Conservation (phyloP, 2,797 vertebrate genomes). For the Thalassophryne amazonica region DNA sequence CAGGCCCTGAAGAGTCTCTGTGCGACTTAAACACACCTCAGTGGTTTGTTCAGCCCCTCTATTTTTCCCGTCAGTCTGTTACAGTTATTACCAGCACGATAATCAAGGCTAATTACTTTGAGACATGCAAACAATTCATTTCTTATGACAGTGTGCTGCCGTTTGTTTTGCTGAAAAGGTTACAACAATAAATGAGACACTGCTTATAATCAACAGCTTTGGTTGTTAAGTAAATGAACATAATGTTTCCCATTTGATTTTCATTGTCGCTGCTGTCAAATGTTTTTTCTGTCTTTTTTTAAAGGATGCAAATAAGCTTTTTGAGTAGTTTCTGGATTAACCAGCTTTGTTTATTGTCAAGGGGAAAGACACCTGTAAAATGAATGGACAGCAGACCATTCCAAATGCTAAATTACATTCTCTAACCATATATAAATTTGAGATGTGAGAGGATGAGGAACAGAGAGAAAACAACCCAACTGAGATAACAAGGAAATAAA, state of each 20-base stretch:
- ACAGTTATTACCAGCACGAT: constrained; percentile 64
- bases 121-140: constrained; percentile 62
- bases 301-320: constrained; percentile 4
- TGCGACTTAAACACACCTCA: constrained; percentile 38
- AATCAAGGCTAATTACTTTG: constrained; percentile 71
- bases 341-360: not conserved
- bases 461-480: not conserved
- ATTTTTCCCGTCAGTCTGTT: constrained; percentile 24
- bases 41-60: constrained; percentile 19
- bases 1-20: constrained; percentile 5
- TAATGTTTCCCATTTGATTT: constrained; percentile 33
- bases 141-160: constrained; percentile 54
- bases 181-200: constrained; percentile 34
- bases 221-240: constrained; percentile 37
- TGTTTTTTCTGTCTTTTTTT: constrained; percentile 25
- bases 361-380: not conserved
- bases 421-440: not conserved
- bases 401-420: not conserved
- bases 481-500: not conserved
- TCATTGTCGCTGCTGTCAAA: constrained; percentile 19
- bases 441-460: not conserved
- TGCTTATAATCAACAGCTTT: constrained; percentile 47
- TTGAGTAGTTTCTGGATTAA: not conserved
- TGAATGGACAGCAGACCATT: not conserved
- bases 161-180: constrained; percentile 40